A percentile compares a stretch with the other conserved stretches of the same genome.
These are phyloP conservation scores for Nephila pilipes DNA, from an alignment of 1,140 invertebrate genomes.

Conservation along the genomic window DNA sequence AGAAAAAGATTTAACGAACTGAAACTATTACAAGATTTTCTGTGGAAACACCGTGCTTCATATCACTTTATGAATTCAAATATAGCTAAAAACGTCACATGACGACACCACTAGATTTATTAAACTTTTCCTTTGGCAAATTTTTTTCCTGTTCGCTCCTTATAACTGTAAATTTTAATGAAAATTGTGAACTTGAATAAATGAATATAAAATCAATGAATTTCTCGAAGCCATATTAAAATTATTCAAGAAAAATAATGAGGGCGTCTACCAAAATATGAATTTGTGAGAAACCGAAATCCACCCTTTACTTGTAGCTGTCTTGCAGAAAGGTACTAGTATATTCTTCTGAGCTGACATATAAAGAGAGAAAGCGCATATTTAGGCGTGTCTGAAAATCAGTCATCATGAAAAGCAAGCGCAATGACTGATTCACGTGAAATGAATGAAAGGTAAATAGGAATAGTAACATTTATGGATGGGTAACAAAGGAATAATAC, in stretches of 20 bases:
- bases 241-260: slow-evolving; percentile 33
- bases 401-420: slow-evolving; percentile 18
- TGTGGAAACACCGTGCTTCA: too few species aligned
- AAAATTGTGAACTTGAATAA: neutral
- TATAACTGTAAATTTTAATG: neutral
- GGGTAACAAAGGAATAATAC: slow-evolving; percentile 7
- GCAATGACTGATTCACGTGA: neutral
- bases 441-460: slow-evolving; percentile 24
- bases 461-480: neutral
- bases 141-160: too few species aligned
- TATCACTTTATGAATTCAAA: too few species aligned
- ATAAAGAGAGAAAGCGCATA: neutral
- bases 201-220: slow-evolving; percentile 19
- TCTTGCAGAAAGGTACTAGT: neutral
- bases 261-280: slow-evolving; percentile 52
- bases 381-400: slow-evolving; percentile 58
- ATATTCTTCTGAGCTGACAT: slow-evolving; percentile 53
- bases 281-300: slow-evolving; percentile 42
- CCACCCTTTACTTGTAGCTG: slow-evolving; percentile 39
- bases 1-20: too few species aligned
- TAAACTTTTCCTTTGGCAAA: too few species aligned
- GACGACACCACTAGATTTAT: too few species aligned
- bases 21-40: too few species aligned
- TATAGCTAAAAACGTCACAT: too few species aligned
- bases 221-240: neutral